A percentile compares a stretch with the other conserved stretches of the same genome.
These are phyloP conservation scores for Brachyptera putata DNA, from an alignment of 2,888 invertebrate species.

Conservation along the genomic window DNA sequence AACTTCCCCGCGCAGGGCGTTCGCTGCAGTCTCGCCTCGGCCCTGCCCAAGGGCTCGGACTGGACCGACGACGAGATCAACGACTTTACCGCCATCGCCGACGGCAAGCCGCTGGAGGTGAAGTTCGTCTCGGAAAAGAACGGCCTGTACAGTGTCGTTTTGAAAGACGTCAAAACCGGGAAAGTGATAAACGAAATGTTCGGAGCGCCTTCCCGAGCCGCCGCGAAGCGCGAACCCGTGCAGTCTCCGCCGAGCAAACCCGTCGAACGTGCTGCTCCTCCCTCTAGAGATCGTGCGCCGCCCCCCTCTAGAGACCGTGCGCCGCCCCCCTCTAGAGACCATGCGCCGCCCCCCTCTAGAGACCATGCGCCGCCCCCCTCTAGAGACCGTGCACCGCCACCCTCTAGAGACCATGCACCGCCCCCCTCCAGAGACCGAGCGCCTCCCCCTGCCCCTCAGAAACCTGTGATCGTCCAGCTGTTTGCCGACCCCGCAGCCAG, in stretches of 20 bases:
- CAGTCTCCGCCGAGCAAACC: not conserved
- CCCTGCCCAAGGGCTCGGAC: not conserved
- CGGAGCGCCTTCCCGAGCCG: not conserved
- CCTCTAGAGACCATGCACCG: no score
- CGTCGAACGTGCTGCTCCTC: no score
- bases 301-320: no score
- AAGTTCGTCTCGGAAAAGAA: slow-evolving; percentile 40
- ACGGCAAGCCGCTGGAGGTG: slow-evolving; percentile 38
- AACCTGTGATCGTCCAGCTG: no score
- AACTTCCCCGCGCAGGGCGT: slow-evolving; percentile 21
- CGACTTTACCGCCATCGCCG: slow-evolving; percentile 35
- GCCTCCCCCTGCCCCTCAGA: not conserved
- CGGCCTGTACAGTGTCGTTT: slow-evolving; percentile 38
- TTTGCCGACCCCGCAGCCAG: slow-evolving; percentile 47
- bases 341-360: no score
- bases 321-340: no score
- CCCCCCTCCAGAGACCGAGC: no score
- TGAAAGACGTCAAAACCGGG: slow-evolving; percentile 30
- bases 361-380: no score
- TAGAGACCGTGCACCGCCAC: no score
- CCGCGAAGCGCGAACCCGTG: not conserved
- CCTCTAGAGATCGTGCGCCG: no score
- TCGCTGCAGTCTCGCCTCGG: not conserved
- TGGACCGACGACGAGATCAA: slow-evolving; percentile 23
- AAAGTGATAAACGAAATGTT: slow-evolving; percentile 22